phyloP scores from a whole-genome alignment of 2,113 vertebrate species.

The Ceratotherium simum region DNA sequence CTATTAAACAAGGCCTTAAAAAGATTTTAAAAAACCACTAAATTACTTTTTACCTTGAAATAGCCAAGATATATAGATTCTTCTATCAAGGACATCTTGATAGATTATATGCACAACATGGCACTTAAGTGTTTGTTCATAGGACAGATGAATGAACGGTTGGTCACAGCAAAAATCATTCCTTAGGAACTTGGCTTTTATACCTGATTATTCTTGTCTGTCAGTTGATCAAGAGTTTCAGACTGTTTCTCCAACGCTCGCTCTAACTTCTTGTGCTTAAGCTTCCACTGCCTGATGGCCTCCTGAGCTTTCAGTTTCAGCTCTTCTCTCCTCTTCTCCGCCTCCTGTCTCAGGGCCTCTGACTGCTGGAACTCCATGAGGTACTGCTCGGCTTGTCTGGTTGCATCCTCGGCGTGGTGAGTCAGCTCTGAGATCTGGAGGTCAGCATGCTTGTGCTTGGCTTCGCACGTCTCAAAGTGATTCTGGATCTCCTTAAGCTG shows the following conservation, averaged over 20 bases:
- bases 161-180: not conserved
- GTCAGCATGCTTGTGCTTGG: conserved; percentile 82
- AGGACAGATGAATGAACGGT: not conserved
- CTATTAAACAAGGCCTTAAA: conserved; percentile 19
- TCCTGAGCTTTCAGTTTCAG: conserved; percentile 94
- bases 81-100: not conserved
- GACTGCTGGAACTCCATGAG: conserved; percentile 87
- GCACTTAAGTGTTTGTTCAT: not conserved
- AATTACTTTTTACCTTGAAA: conserved; percentile 33
- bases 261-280: conserved; percentile 92
- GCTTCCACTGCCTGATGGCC: conserved; percentile 93
- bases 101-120: not conserved
- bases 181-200: not conserved
- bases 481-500: conserved; percentile 93
- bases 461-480: conserved; percentile 87
- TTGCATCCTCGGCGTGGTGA: conserved; percentile 86
- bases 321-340: conserved; percentile 91
- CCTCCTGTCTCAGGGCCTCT: conserved; percentile 90
- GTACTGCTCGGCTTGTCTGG: conserved; percentile 86
- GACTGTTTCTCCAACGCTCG: conserved; percentile 89
- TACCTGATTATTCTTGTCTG: conserved; percentile 90
- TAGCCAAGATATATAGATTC: not conserved
- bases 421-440: conserved; percentile 86
- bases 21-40: not conserved
- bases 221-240: conserved; percentile 81